phyloP scores from a whole-genome alignment of 2,113 vertebrate species.

The Psittacula cyanocephala region DNA sequence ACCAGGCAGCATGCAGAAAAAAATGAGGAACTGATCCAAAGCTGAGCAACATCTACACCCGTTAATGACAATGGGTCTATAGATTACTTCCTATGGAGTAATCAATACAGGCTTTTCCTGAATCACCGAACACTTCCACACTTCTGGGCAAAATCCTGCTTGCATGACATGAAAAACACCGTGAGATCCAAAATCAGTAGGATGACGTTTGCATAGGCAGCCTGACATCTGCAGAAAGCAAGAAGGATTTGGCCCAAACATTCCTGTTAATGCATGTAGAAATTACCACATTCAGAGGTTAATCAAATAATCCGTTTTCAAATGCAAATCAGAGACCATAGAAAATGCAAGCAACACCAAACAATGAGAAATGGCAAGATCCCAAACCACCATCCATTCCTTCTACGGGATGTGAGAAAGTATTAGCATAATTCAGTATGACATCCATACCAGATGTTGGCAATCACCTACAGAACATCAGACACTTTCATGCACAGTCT shows the following conservation, averaged over 20 bases:
- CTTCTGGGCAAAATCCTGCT: slow-evolving; percentile 36
- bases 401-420: slow-evolving; percentile 7
- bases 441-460: slow-evolving; percentile 69
- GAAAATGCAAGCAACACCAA: slow-evolving; percentile 66
- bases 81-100: not conserved
- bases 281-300: slow-evolving; percentile 30
- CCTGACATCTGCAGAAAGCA: not conserved
- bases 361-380: slow-evolving; percentile 62
- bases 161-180: not conserved
- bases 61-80: not conserved
- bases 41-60: not conserved
- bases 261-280: slow-evolving; percentile 23
- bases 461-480: slow-evolving; percentile 55
- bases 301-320: slow-evolving; percentile 2
- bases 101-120: not conserved
- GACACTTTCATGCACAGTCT: not conserved
- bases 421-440: slow-evolving; percentile 34
- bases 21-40: not conserved
- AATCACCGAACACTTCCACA: slow-evolving; percentile 5
- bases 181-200: not conserved
- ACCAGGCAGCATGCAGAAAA: slow-evolving; percentile 40
- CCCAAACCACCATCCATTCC: slow-evolving; percentile 17
- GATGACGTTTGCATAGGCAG: not conserved
- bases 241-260: slow-evolving; percentile 60
- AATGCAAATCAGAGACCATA: slow-evolving; percentile 40